Base-by-base conservation (phyloP, 2,888 invertebrate species). In the Megastigmus dorsalis region DNA sequence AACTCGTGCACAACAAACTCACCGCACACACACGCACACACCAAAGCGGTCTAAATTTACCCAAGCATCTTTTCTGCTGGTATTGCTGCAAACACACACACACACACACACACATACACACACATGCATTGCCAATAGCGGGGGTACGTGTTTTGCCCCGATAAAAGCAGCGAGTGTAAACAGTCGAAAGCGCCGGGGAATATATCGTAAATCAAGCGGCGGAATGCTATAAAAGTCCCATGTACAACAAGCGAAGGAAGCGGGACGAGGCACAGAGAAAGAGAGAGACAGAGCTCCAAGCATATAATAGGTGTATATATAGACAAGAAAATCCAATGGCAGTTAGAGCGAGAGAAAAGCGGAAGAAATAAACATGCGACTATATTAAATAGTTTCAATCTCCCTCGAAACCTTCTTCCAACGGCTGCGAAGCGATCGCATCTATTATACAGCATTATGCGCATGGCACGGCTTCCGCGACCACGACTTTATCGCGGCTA, bases 171-270 rank as follows among this genome's bases (percentile, higher is more conserved):
- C 7, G 36, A 70, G 54, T 55, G 55, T 48, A 57, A 71, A 57
- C 36, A 57, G 62, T 55, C 38, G 48, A 45, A 36, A 54, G 55
- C 41, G 43, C 36, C 20, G 43, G 10, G 36, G 41, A 36, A 45
- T 70, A 72, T 18, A 41, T 41, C 41, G 50, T 72, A 65, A 65
- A 72, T 72, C 65, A 72, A 59, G 50, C 57, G 20, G 20, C 45
- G 59, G 50, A 72, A 72, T 65, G 65, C 59, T 62, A 65, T 65
- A 65, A 72, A 65, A 72, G 57, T 48, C 41, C 54, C 20, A 15
- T 38, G 41, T 26, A 45, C 45, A 62, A 28, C 52, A 41, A 45
- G 43, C 59, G 41, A 50, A 15, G 45, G 41, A 41, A 33, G 48
- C 26, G 2, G 3, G 38, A 7, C 15, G 23, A 5, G 15, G 15